These are phyloP conservation scores for Diacarnus erythraeanus DNA, from an alignment of 37 sponge, comb jelly and placozoan genomes.

Conservation along the genomic window DNA sequence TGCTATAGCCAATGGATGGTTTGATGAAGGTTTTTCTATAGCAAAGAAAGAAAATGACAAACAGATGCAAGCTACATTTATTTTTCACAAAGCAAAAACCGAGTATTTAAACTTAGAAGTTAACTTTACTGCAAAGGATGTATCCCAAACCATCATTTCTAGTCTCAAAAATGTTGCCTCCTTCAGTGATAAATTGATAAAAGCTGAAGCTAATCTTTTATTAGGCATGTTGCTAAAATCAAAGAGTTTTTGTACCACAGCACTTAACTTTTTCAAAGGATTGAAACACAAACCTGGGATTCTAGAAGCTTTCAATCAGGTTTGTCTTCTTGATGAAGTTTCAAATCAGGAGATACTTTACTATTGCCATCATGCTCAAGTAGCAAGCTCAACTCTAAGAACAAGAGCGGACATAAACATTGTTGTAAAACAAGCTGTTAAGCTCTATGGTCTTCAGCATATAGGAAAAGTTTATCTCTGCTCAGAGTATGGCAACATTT, in stretches of 20 bases:
- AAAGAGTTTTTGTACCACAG: neutral
- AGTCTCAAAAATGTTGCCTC: neutral
- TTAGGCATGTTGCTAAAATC: slow-evolving; percentile 10
- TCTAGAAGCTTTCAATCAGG: slow-evolving; percentile 49
- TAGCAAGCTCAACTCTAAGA: neutral
- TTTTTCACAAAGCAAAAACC: slow-evolving; percentile 11
- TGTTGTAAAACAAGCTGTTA: slow-evolving; percentile 27
- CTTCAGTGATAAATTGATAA: neutral
- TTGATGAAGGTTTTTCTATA: neutral
- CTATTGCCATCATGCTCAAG: slow-evolving; percentile 21
- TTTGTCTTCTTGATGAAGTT: neutral
- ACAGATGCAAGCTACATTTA: neutral
- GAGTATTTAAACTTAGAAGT: neutral
- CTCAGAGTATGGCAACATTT: slow-evolving; percentile 14
- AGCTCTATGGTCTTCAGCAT: slow-evolving; percentile 26
- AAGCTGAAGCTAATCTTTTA: slow-evolving; percentile 26
- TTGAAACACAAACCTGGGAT: slow-evolving; percentile 27
- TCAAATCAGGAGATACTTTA: slow-evolving; percentile 12
- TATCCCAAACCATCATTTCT: neutral
- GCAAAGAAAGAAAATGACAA: slow-evolving; percentile 4
- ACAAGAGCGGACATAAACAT: neutral
- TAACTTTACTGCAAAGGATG: neutral
- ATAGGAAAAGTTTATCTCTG: slow-evolving; percentile 16
- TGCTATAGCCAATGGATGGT: slow-evolving; percentile 28
- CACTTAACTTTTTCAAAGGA: neutral